Conservation (phyloP, 2,113 vertebrate genomes). For the Cololabis saira region DNA sequence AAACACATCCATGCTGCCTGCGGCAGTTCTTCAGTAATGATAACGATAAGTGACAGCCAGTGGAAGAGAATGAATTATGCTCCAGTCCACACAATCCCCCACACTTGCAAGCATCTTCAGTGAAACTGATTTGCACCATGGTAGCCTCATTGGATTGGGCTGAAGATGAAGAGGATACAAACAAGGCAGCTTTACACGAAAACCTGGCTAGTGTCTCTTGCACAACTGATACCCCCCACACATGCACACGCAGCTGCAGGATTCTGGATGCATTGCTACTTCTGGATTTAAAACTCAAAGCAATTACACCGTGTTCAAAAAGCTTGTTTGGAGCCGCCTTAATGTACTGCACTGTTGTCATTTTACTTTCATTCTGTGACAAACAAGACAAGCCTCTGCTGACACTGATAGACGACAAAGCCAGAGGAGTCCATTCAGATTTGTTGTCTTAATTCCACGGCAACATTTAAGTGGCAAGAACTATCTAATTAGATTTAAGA, state of each 20-base stretch:
- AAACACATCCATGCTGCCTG: constrained; percentile 6
- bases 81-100: too few species aligned
- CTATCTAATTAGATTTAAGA: constrained; percentile 28
- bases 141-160: not conserved
- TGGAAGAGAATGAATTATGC: too few species aligned
- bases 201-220: not conserved
- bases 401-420: constrained; percentile 27
- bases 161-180: not conserved
- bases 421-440: constrained; percentile 28
- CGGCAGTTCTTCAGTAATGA: constrained; percentile 14
- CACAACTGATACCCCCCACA: too few species aligned
- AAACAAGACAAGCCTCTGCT: constrained; percentile 7
- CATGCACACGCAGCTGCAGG: too few species aligned
- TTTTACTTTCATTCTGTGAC: constrained; percentile 11
- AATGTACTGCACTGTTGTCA: constrained; percentile 5
- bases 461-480: constrained; percentile 30
- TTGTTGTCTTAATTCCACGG: constrained; percentile 37
- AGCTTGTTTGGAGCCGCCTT: not conserved
- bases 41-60: constrained; percentile 10
- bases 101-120: too few species aligned
- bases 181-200: not conserved
- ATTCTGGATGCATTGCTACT: too few species aligned
- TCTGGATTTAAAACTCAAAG: too few species aligned
- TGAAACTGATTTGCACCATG: too few species aligned
- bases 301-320: too few species aligned